Evolutionary conservation across 2,888 invertebrate genomes (phyloP).

Genomic region (Anaspis maculata): DNA sequence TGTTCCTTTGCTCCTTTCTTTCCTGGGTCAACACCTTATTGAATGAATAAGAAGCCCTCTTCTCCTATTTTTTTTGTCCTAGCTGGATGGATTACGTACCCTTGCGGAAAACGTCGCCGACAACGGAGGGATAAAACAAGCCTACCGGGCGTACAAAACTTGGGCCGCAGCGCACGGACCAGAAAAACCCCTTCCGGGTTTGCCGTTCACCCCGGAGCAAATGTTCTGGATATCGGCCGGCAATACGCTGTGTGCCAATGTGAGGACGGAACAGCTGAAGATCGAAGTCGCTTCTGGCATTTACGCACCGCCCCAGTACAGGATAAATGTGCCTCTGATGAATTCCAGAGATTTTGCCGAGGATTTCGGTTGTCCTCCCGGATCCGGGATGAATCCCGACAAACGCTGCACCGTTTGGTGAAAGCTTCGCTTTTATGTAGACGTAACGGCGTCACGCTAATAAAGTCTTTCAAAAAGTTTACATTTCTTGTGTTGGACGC

Average conservation of each 20-base stretch:
- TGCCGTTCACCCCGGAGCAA: background rate
- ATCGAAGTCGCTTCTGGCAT: background rate
- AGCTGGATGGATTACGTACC: background rate
- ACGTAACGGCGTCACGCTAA: too few species aligned
- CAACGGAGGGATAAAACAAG: background rate
- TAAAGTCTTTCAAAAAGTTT: too few species aligned
- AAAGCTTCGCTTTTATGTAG: too few species aligned
- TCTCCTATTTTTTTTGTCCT: too few species aligned
- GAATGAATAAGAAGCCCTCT: too few species aligned
- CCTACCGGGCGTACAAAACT: background rate
- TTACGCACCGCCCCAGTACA: background rate
- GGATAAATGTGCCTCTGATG: background rate
- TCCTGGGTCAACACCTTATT: too few species aligned
- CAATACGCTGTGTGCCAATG: background rate
- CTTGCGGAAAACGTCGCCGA: background rate
- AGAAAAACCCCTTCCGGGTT: background rate
- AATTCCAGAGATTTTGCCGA: background rate
- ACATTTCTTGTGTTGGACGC: too few species aligned
- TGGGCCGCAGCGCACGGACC: background rate
- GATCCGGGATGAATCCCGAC: background rate
- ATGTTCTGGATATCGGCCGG: background rate
- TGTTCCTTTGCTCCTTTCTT: too few species aligned
- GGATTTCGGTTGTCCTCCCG: background rate
- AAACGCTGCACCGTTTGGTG: background rate
- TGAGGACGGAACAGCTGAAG: background rate